Evolutionary conservation across 1,140 invertebrate genomes (phyloP).

Genomic region (Pogonognathellus flavescens): DNA sequence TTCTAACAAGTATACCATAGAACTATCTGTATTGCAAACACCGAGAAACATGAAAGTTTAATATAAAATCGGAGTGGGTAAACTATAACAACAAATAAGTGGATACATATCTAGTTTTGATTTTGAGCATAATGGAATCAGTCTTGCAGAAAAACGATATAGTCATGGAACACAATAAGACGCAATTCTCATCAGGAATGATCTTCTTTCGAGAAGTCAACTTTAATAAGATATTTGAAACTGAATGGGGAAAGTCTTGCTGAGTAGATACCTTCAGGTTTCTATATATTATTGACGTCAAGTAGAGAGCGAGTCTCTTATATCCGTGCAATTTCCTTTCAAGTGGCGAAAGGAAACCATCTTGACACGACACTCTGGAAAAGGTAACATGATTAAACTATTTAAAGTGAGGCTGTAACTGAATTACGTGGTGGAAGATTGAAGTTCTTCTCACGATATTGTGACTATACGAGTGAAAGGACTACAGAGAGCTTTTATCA

Average conservation of each 20-base stretch:
- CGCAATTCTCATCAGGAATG: too few relatives aligned
- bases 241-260: background rate
- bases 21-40: too few relatives aligned
- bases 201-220: background rate
- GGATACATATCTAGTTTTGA: too few relatives aligned
- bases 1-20: too few relatives aligned
- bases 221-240: constrained; percentile 26
- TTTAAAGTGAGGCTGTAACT: constrained; percentile 43
- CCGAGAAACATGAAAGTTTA: too few relatives aligned
- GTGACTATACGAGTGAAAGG: background rate
- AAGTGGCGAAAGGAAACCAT: constrained; percentile 41
- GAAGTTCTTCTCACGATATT: background rate
- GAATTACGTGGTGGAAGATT: constrained; percentile 22
- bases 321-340: constrained; percentile 6
- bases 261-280: background rate
- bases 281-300: constrained; percentile 28
- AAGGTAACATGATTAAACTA: constrained; percentile 38
- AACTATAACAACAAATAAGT: too few relatives aligned
- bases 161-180: too few relatives aligned
- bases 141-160: too few relatives aligned
- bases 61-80: too few relatives aligned
- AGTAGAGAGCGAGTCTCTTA: constrained; percentile 1
- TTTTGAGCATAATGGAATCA: too few relatives aligned
- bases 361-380: constrained; percentile 25
- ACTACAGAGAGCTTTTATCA: constrained; percentile 1